These are phyloP conservation scores for Peromyscus polionotus DNA, from an alignment of 2,113 vertebrate genomes.

Conservation along the genomic window DNA sequence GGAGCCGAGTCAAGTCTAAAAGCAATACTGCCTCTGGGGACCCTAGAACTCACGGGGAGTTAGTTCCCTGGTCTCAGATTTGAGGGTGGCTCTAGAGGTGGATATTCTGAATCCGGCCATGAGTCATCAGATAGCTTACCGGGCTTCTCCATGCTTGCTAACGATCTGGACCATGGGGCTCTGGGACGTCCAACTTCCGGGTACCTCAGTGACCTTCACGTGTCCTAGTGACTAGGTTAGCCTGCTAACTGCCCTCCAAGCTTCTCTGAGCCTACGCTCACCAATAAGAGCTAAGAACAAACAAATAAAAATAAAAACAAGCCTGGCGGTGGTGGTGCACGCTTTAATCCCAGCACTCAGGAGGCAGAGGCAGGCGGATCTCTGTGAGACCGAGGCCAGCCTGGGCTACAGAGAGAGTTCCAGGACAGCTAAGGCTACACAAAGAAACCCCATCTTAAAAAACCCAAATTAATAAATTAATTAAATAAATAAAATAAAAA, in stretches of 20 bases:
- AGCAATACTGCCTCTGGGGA: neutral
- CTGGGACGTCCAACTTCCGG: accelerated
- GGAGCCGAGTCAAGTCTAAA: neutral
- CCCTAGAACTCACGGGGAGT: neutral
- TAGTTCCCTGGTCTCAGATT: too few species aligned
- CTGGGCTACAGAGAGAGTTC: neutral
- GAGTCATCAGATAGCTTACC: accelerated
- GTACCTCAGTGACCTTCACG: neutral
- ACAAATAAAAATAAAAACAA: neutral
- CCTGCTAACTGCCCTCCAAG: neutral
- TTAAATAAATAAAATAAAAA: neutral
- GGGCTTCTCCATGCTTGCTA: accelerated
- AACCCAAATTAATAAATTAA: neutral
- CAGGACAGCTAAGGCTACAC: neutral
- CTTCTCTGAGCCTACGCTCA: neutral
- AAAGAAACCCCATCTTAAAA: neutral
- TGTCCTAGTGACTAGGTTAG: neutral
- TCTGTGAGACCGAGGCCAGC: neutral
- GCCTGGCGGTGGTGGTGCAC: neutral
- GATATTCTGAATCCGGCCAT: neutral
- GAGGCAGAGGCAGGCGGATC: neutral
- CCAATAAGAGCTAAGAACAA: neutral
- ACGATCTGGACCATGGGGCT: neutral
- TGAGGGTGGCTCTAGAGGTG: neutral
- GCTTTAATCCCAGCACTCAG: neutral